Percentiles rank a stretch among this genome's conserved stretches.
Evolutionary conservation across 2,797 vertebrate species (phyloP).

Genomic region (Acrocephalus scirpaceus): DNA sequence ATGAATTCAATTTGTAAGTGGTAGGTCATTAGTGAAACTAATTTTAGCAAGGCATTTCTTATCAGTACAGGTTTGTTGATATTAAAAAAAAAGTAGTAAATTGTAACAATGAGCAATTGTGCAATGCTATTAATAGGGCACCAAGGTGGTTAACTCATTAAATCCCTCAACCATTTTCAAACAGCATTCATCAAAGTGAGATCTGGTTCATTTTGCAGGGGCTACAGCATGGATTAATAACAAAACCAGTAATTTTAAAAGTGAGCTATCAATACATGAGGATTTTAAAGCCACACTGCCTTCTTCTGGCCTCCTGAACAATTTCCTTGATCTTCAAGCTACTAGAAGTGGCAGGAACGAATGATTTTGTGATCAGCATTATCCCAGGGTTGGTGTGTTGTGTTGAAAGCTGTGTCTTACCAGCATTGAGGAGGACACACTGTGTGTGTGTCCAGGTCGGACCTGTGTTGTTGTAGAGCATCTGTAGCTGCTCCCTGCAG

Average conservation of each 20-base stretch:
- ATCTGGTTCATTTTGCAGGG: neutral
- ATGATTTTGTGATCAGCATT: neutral
- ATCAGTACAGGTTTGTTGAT: neutral
- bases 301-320: neutral
- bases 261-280: neutral
- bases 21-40: neutral
- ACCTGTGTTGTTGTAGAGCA: rapidly evolving
- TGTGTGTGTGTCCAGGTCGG: neutral
- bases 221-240: neutral
- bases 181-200: neutral
- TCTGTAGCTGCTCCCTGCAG: neutral
- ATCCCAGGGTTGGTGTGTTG: neutral
- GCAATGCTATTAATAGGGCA: neutral
- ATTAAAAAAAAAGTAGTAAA: neutral
- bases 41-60: conserved; percentile 12
- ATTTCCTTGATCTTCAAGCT: neutral
- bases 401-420: neutral
- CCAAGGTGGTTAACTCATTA: neutral
- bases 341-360: neutral
- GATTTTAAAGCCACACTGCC: neutral
- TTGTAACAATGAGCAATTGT: neutral
- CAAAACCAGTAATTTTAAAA: neutral
- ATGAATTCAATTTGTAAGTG: neutral
- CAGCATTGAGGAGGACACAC: neutral
- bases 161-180: neutral